Evolutionary conservation across 2,113 vertebrate species (phyloP).

Genomic region (Perca fluviatilis): DNA sequence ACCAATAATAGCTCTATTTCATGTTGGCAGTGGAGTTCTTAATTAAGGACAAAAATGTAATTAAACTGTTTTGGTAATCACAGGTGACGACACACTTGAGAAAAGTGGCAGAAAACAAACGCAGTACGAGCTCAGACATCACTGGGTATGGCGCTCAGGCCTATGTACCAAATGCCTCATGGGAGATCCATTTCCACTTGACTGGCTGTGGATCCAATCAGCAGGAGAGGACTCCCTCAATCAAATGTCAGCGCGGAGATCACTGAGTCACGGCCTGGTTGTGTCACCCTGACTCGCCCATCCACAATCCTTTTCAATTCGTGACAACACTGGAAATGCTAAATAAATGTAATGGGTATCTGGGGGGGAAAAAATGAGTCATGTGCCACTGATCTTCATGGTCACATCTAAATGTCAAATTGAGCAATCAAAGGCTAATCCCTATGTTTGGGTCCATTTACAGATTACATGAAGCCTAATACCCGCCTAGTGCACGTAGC

Average conservation of each 20-base stretch:
- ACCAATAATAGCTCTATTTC: conserved; percentile 16
- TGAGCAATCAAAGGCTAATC: conserved; percentile 38
- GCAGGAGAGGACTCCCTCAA: conserved; percentile 43
- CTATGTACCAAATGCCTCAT: conserved; percentile 67
- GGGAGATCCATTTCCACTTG: conserved; percentile 71
- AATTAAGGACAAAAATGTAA: conserved; percentile 23
- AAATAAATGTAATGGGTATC: conserved; percentile 33
- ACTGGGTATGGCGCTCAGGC: conserved; percentile 20
- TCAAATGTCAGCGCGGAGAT: conserved; percentile 52
- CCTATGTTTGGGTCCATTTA: conserved; percentile 43
- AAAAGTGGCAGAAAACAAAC: conserved; percentile 43
- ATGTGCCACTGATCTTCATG: conserved; percentile 10
- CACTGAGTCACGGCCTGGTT: conserved; percentile 48
- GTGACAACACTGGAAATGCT: conserved; percentile 28
- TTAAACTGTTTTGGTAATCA: conserved; percentile 10
- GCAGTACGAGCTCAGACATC: conserved; percentile 23
- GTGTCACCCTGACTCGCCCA: background rate
- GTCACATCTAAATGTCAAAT: conserved; percentile 44
- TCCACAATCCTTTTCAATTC: conserved; percentile 24
- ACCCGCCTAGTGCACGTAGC: background rate
- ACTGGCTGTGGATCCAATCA: conserved; percentile 60
- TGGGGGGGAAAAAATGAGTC: background rate
- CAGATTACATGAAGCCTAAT: conserved; percentile 50
- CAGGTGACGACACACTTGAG: conserved; percentile 10
- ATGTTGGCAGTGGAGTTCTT: background rate